A percentile compares a stretch with the other conserved stretches of the same genome.
phyloP scores from a whole-genome alignment of 2,888 invertebrate genomes.

The Beris morrisii region DNA sequence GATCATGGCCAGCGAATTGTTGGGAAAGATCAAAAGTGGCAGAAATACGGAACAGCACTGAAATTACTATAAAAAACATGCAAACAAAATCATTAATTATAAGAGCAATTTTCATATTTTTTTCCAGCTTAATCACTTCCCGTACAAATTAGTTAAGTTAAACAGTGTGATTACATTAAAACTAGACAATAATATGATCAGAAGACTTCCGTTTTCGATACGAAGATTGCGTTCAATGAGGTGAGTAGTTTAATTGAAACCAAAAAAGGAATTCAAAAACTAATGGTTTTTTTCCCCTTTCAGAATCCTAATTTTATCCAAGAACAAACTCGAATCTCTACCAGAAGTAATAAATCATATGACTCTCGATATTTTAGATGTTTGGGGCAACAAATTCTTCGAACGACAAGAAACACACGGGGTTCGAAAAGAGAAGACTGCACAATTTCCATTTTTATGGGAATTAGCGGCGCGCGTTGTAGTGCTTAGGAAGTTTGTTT shows the following conservation, averaged over 20 bases:
- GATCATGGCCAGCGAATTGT: too few species aligned
- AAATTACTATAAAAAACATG: too few species aligned
- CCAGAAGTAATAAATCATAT: constrained; percentile 51
- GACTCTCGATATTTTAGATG: constrained; percentile 49
- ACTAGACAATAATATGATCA: constrained; percentile 64
- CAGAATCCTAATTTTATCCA: constrained; percentile 48
- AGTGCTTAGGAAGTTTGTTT: constrained; percentile 40
- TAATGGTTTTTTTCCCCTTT: not conserved
- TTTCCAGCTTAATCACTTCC: constrained; percentile 57
- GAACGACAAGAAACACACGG: constrained; percentile 18
- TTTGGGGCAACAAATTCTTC: constrained; percentile 52
- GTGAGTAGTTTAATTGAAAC: constrained; percentile 1
- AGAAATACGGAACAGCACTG: too few species aligned
- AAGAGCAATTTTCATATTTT: constrained; percentile 11
- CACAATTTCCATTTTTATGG: constrained; percentile 47
- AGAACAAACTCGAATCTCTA: constrained; percentile 50
- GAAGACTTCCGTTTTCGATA: constrained; percentile 65
- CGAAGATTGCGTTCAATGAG: constrained; percentile 58
- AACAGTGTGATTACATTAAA: constrained; percentile 65
- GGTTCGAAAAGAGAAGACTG: not conserved
- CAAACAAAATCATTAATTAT: constrained; percentile 14
- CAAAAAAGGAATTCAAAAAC: too few species aligned
- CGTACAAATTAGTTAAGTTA: constrained; percentile 66
- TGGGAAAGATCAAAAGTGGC: too few species aligned
- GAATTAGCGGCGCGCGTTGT: constrained; percentile 47